A percentile compares a stretch with the other conserved stretches of the same genome.
phyloP scores from a whole-genome alignment of 2,888 invertebrate species.

The Alviniconcha strummeri region DNA sequence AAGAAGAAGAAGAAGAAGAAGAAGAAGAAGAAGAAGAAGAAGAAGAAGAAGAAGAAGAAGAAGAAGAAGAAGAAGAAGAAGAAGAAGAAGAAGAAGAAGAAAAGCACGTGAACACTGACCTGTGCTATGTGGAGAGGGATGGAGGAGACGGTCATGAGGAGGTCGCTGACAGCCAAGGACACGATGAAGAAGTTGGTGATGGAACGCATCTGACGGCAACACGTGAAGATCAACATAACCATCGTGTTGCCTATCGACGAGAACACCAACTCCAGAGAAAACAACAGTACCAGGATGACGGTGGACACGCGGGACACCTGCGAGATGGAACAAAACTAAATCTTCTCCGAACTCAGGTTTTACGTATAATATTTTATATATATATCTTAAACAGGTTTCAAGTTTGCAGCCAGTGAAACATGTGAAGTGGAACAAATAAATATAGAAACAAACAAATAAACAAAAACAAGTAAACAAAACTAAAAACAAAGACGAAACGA shows the following conservation, averaged over 20 bases:
- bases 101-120: constrained; percentile 1
- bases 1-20: not conserved
- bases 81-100: not conserved
- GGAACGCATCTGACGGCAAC: constrained; percentile 69
- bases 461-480: not conserved
- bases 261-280: constrained; percentile 49
- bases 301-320: not conserved
- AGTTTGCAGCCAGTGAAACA: no score
- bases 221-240: constrained; percentile 68
- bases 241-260: constrained; percentile 63
- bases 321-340: not conserved
- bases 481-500: no score
- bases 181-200: constrained; percentile 72
- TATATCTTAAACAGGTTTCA: no score
- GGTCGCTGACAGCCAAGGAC: constrained; percentile 62
- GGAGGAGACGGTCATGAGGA: constrained; percentile 37
- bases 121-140: constrained; percentile 26
- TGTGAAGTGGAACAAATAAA: no score
- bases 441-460: not conserved
- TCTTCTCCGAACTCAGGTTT: no score
- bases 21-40: not conserved
- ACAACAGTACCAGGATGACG: constrained; percentile 28
- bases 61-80: not conserved
- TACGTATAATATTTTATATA: no score
- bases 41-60: not conserved